Conservation (phyloP, 2,888 invertebrate genomes). For the Bedellia somnulentella region DNA sequence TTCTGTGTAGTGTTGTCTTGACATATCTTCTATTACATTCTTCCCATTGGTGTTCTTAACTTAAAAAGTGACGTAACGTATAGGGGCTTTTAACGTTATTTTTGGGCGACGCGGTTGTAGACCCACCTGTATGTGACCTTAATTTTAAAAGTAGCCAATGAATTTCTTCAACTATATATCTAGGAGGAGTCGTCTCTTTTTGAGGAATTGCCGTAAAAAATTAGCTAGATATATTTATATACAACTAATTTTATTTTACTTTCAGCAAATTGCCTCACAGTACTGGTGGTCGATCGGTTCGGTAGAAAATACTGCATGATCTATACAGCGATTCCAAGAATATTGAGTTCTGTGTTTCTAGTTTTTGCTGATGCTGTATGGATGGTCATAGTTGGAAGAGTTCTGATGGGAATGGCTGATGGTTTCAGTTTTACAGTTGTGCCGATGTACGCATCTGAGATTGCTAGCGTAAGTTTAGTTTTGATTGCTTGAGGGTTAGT, state of each 20-base stretch:
- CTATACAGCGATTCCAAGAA: slow-evolving; percentile 11
- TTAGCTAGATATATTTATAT: background rate
- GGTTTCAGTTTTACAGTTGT: slow-evolving; percentile 11
- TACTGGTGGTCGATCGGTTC: slow-evolving; percentile 9
- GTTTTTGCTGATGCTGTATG: slow-evolving; percentile 16
- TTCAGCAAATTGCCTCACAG: background rate
- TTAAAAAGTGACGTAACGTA: no score
- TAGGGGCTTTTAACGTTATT: no score
- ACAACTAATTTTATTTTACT: background rate
- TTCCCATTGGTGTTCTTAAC: no score
- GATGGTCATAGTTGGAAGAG: slow-evolving; percentile 16
- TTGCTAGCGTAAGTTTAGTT: slow-evolving; percentile 17
- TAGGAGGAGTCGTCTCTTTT: no score
- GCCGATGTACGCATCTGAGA: slow-evolving; percentile 17
- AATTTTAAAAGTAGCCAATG: no score
- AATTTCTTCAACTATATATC: no score
- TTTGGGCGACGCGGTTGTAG: no score
- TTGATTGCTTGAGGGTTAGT: no score
- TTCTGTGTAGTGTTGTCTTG: no score
- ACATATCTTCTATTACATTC: no score
- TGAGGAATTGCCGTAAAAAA: no score
- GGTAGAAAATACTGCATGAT: slow-evolving; percentile 13
- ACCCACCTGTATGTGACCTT: no score
- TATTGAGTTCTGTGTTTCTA: slow-evolving; percentile 11
- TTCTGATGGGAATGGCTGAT: slow-evolving; percentile 11